Evolutionary conservation across 92 coral and sea anemone genomes (phyloP).

Genomic region (Parazoanthus swiftii): DNA sequence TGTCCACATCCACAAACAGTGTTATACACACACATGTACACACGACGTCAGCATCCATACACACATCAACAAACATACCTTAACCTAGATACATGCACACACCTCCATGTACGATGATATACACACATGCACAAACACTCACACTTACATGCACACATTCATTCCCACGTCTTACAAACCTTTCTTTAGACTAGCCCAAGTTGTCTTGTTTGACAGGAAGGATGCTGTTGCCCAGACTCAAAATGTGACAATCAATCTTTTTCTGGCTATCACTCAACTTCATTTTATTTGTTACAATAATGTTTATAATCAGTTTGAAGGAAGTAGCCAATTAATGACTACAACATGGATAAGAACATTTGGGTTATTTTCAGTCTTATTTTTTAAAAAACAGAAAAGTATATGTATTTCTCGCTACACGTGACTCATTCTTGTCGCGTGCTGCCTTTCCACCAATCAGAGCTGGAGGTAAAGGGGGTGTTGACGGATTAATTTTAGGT

Average conservation of each 20-base stretch:
- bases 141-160: neutral
- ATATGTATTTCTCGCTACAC: neutral
- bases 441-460: neutral
- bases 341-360: too few relatives aligned
- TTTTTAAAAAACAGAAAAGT: neutral
- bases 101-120: neutral
- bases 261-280: neutral
- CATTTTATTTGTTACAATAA: too few relatives aligned
- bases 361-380: too few relatives aligned
- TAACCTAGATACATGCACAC: neutral
- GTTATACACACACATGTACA: neutral
- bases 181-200: neutral
- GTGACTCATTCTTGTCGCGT: conserved; percentile 7
- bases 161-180: neutral
- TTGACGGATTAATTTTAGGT: conserved; percentile 34
- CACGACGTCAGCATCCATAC: neutral
- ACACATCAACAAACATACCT: neutral
- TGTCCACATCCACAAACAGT: neutral
- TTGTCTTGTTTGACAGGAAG: neutral
- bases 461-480: conserved; percentile 17
- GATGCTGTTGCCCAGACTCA: neutral
- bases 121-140: neutral
- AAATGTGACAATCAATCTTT: neutral
- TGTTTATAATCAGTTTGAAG: neutral
- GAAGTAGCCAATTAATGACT: neutral